Conservation (phyloP, 2,888 invertebrate species). For the Amiota communis region DNA sequence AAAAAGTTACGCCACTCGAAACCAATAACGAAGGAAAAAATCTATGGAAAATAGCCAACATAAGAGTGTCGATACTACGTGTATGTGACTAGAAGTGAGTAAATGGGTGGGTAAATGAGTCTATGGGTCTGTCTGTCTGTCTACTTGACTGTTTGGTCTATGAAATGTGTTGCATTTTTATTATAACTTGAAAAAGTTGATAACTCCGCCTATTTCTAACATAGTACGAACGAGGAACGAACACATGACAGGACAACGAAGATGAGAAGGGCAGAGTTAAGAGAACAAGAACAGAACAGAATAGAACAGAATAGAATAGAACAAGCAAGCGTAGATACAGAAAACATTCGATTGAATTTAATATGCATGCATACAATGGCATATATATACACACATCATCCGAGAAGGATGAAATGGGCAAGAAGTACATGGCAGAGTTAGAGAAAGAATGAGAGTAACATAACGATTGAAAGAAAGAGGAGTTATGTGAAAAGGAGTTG, state of each 20-base stretch:
- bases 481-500: slow-evolving; percentile 3
- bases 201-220: slow-evolving; percentile 72
- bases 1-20: slow-evolving; percentile 58
- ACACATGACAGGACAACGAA: not conserved
- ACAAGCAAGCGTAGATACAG: slow-evolving; percentile 50
- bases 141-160: slow-evolving; percentile 47
- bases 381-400: slow-evolving; percentile 43
- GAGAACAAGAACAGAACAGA: too few relatives aligned
- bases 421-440: slow-evolving; percentile 17
- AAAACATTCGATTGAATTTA: slow-evolving; percentile 71
- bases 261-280: too few relatives aligned
- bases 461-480: not conserved
- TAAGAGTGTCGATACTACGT: slow-evolving; percentile 14
- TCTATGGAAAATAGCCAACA: slow-evolving; percentile 67
- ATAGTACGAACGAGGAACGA: slow-evolving; percentile 50
- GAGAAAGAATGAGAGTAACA: slow-evolving; percentile 13
- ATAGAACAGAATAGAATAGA: not conserved
- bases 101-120: slow-evolving; percentile 37
- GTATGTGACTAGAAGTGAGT: slow-evolving; percentile 40
- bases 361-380: slow-evolving; percentile 69
- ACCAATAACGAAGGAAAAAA: slow-evolving; percentile 69
- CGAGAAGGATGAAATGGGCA: not conserved
- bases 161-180: slow-evolving; percentile 71
- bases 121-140: slow-evolving; percentile 37
- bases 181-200: slow-evolving; percentile 72